Base-by-base conservation (phyloP, 2,113 vertebrate genomes). In the Chlorodrepanis virens region DNA sequence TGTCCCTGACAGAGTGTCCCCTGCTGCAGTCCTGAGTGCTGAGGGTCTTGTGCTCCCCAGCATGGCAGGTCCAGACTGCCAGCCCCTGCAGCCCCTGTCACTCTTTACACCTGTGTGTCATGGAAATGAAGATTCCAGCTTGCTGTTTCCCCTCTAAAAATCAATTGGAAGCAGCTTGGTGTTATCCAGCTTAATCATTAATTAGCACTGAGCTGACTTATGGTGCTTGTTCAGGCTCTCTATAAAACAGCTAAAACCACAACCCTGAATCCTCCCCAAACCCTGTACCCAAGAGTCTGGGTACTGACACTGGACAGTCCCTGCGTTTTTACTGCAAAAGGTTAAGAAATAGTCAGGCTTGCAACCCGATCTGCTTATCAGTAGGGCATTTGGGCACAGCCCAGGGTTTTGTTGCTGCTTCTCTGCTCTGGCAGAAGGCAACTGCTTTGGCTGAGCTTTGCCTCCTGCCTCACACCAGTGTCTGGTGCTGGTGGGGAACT, bases 181-280 rank as follows among this genome's bases (percentile, higher is more conserved):
- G 81, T 52, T 81, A 63, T 64, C 87, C 63, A 72, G 91, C 7
- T 97, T 83, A 94, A 93, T 97, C 95, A 97, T 96, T 97, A 96
- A 95, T 94, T 80, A 74, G 54, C 29, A 18, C 29, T 67, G 60
- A 78, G 65, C 85, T 87, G 90, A 86, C 72, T 96, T 85, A 94
- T 84, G 74, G 33, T 96, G 70, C 96, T 97, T 97, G 88, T 88
- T 78, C 90, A 95, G 40, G 6, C 52, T 96, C 94, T 95, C 70
- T 39, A 50, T 83, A 84, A 96, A 93, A 89, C 67, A 80, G 47
- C 90, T 94, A 28, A 71, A 84, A 74, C 60, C 14, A 83, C 79
- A 96, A 17, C 45, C 35, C 54, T 9, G 2, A 81, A 56, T 17
- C 17, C 21, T 10, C 78, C 15, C 17, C 52, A 75, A 91, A 42